Percentiles rank a stretch among this genome's conserved stretches.
These are phyloP conservation scores for Platichthys flesus DNA, from an alignment of 2,113 vertebrate genomes.

Conservation along the genomic window DNA sequence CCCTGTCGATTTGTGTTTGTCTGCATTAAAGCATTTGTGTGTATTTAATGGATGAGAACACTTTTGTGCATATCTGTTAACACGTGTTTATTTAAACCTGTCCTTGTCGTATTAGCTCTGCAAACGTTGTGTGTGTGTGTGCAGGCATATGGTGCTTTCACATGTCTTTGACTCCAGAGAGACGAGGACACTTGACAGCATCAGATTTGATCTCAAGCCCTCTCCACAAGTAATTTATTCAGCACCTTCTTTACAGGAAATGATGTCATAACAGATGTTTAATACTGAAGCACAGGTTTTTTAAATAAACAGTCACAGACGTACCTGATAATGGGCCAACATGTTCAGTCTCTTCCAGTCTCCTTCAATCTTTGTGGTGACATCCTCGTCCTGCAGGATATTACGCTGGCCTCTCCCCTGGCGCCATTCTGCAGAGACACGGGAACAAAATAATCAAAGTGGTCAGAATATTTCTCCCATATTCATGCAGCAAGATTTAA, in stretches of 20 bases:
- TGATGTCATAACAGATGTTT: too few relatives aligned
- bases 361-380: constrained; percentile 96
- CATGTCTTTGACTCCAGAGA: background rate
- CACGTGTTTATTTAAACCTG: background rate
- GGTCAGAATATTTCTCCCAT: background rate
- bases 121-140: background rate
- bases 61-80: constrained; percentile 5
- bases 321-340: constrained; percentile 83
- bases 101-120: background rate
- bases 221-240: too few relatives aligned
- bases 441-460: background rate
- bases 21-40: constrained; percentile 4
- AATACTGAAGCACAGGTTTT: background rate
- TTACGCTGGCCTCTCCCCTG: constrained; percentile 93
- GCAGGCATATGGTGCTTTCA: background rate
- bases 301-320: background rate
- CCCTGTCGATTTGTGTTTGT: constrained; percentile 2
- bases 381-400: constrained; percentile 95
- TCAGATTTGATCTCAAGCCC: too few relatives aligned
- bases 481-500: constrained; percentile 3
- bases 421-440: constrained; percentile 89
- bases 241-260: too few relatives aligned
- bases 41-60: constrained; percentile 1
- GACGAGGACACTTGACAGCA: background rate
- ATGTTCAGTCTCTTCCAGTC: constrained; percentile 99